Conservation (phyloP, 2,113 vertebrate genomes). For the Catharus fuscescens region DNA sequence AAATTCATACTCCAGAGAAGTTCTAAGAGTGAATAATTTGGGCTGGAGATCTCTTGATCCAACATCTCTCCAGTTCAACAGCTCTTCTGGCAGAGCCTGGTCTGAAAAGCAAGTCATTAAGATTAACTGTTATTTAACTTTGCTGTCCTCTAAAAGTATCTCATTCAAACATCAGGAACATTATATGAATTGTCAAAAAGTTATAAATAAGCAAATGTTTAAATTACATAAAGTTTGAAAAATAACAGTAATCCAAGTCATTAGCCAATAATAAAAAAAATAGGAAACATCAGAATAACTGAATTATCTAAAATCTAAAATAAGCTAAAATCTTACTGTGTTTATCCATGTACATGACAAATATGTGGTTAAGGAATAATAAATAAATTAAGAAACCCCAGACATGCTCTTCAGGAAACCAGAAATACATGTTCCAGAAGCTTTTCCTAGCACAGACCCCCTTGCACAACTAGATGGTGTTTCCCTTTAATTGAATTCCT, state of each 20-base stretch:
- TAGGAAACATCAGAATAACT: not conserved
- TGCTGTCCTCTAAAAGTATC: not conserved
- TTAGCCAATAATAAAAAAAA: not conserved
- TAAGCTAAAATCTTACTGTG: not conserved
- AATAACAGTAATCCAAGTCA: not conserved
- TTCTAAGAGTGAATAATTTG: not conserved
- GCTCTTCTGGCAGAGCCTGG: not conserved
- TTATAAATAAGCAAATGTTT: not conserved
- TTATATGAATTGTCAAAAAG: not conserved
- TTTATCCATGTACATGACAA: not conserved
- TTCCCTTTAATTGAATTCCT: constrained; percentile 40
- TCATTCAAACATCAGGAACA: not conserved
- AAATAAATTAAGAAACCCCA: not conserved
- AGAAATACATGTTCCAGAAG: not conserved
- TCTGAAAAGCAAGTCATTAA: not conserved
- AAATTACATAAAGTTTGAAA: not conserved
- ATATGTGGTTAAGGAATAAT: not conserved
- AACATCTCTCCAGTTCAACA: not conserved
- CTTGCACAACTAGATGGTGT: not conserved
- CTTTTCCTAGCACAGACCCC: not conserved
- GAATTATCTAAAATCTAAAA: not conserved
- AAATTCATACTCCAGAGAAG: not conserved
- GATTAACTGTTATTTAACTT: not conserved
- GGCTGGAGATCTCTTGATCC: not conserved
- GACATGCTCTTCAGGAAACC: not conserved